A percentile compares a stretch with the other conserved stretches of the same genome.
Evolutionary conservation across 2,888 invertebrate genomes (phyloP).

Genomic region (Tillus elongatus): DNA sequence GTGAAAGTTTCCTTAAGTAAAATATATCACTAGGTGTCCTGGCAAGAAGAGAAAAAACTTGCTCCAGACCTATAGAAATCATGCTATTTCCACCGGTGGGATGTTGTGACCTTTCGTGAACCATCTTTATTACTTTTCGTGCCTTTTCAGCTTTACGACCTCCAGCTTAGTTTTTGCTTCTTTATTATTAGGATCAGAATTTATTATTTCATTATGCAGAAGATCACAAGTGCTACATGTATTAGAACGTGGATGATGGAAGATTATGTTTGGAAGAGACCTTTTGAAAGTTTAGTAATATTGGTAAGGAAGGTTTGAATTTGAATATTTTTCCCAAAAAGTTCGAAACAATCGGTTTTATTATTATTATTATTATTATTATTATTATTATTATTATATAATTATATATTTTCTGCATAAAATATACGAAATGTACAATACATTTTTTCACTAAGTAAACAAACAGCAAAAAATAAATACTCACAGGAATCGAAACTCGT

Average conservation of each 20-base stretch:
- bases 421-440: too few relatives aligned
- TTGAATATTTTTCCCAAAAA: too few relatives aligned
- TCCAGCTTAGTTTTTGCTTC: conserved; percentile 7
- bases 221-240: conserved; percentile 14
- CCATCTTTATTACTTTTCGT: conserved; percentile 9
- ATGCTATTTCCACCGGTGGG: conserved; percentile 20
- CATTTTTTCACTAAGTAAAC: too few relatives aligned
- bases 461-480: too few relatives aligned
- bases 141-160: conserved; percentile 11
- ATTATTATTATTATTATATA: too few relatives aligned
- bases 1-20: conserved; percentile 24
- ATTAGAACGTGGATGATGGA: conserved; percentile 11
- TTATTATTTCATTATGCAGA: conserved; percentile 6
- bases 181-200: conserved; percentile 10
- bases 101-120: conserved; percentile 10
- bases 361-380: too few relatives aligned
- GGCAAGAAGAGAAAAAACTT: conserved; percentile 23
- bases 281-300: conserved; percentile 10
- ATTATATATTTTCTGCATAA: too few relatives aligned
- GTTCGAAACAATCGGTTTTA: too few relatives aligned
- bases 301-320: too few relatives aligned
- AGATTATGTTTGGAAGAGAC: conserved; percentile 12
- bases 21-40: conserved; percentile 25
- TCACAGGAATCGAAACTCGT: too few relatives aligned
- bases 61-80: conserved; percentile 23